These are phyloP conservation scores for Hydrotaea diabolus DNA, from an alignment of 2,888 invertebrate genomes.

Conservation along the genomic window DNA sequence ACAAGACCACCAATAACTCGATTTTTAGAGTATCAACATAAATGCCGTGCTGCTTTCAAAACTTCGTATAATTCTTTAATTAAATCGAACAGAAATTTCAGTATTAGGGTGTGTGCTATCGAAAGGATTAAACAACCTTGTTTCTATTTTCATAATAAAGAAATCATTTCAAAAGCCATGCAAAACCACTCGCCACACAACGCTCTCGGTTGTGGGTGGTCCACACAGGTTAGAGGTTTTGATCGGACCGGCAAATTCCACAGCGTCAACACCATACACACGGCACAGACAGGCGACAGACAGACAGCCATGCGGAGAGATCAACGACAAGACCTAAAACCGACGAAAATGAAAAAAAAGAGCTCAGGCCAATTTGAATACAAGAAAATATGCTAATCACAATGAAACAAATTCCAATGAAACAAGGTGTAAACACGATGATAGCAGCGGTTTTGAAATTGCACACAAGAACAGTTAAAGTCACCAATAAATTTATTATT, in stretches of 20 bases:
- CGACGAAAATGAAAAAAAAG: neutral
- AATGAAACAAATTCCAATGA: slow-evolving; percentile 39
- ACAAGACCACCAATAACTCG: no score
- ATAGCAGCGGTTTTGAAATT: neutral
- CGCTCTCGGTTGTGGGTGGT: slow-evolving; percentile 14
- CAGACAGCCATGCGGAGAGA: no score
- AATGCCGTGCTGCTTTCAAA: neutral
- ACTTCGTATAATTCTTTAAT: slow-evolving; percentile 38
- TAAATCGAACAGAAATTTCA: slow-evolving; percentile 24
- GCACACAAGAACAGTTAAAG: slow-evolving; percentile 8
- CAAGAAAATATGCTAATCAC: slow-evolving; percentile 24
- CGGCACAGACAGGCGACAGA: neutral
- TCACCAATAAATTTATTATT: slow-evolving; percentile 19
- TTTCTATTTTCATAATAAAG: slow-evolving; percentile 48
- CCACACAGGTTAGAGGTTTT: neutral
- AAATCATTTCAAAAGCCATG: slow-evolving; percentile 37
- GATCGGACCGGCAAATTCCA: slow-evolving; percentile 8
- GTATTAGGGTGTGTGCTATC: slow-evolving; percentile 43
- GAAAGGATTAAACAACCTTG: slow-evolving; percentile 41
- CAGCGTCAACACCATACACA: neutral
- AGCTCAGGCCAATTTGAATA: slow-evolving; percentile 11
- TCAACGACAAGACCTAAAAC: neutral
- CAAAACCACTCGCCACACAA: neutral
- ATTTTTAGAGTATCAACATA: no score
- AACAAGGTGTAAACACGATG: slow-evolving; percentile 44